Conservation (phyloP, 2,113 vertebrate genomes). For the Gavialis gangeticus region DNA sequence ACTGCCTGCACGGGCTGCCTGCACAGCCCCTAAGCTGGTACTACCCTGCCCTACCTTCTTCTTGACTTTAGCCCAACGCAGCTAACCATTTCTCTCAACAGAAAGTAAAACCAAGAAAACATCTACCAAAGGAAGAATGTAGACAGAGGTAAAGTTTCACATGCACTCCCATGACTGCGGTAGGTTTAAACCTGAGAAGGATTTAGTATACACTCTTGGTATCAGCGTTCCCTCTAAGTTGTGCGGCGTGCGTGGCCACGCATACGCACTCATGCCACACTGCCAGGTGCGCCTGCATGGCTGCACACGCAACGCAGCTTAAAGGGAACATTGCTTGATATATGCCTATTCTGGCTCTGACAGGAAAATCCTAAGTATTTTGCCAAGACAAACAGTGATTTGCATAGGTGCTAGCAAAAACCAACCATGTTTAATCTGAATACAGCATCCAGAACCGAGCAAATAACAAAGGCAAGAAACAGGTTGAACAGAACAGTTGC, state of each 20-base stretch:
- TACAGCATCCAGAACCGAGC: not conserved
- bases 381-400: slow-evolving; percentile 32
- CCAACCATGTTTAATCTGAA: not conserved
- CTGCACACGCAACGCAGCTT: too few relatives aligned
- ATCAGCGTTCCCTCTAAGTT: too few relatives aligned
- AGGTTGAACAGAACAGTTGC: not conserved
- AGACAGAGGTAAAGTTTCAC: not conserved
- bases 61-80: too few relatives aligned
- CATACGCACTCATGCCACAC: too few relatives aligned
- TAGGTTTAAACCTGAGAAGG: not conserved
- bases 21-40: too few relatives aligned
- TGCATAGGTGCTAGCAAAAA: slow-evolving; percentile 46
- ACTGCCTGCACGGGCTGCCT: too few relatives aligned
- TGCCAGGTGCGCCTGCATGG: too few relatives aligned
- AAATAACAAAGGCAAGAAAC: not conserved
- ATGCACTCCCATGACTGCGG: not conserved
- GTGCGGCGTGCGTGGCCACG: too few relatives aligned
- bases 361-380: not conserved
- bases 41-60: too few relatives aligned
- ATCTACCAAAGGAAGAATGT: not conserved
- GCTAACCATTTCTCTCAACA: too few relatives aligned
- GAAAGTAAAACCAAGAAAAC: accelerated
- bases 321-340: not conserved
- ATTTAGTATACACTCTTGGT: not conserved
- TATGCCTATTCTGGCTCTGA: not conserved